A percentile compares a stretch with the other conserved stretches of the same genome.
Conservation (phyloP, 2,888 invertebrate genomes). For the Acrobasis consociella region DNA sequence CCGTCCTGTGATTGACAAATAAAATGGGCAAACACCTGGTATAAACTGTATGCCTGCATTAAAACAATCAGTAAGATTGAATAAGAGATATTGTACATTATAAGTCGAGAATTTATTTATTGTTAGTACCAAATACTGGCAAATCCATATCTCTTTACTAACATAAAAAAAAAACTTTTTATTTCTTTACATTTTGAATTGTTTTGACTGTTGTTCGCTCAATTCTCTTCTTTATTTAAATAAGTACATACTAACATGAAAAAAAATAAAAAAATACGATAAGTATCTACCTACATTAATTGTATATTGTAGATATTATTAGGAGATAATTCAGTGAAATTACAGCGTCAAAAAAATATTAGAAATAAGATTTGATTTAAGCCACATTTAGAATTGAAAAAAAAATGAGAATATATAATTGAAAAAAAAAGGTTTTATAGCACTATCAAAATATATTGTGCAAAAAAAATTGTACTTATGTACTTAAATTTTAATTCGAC, state of each 20-base stretch:
- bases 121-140: slow-evolving; percentile 7
- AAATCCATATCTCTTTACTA: slow-evolving; percentile 6
- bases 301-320: slow-evolving; percentile 25
- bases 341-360: slow-evolving; percentile 7
- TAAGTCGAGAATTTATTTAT: slow-evolving; percentile 16
- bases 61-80: slow-evolving; percentile 8
- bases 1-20: slow-evolving; percentile 4
- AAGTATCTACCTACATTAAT: background rate
- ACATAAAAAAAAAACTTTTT: background rate
- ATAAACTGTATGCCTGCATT: slow-evolving; percentile 1
- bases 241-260: slow-evolving; percentile 15
- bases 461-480: slow-evolving; percentile 7
- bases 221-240: slow-evolving; percentile 9
- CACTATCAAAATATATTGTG: background rate
- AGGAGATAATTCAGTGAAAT: slow-evolving; percentile 23
- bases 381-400: background rate
- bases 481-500: slow-evolving; percentile 24
- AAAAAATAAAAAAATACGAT: slow-evolving; percentile 10
- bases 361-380: too few species aligned
- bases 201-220: slow-evolving; percentile 10
- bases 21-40: slow-evolving; percentile 4
- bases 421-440: background rate
- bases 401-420: background rate
- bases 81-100: slow-evolving; percentile 14
- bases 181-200: background rate